Evolutionary conservation across 2,113 vertebrate genomes (phyloP), one percentile per base, ranked within the genome.

Genomic region (Barbus barbus): DNA sequence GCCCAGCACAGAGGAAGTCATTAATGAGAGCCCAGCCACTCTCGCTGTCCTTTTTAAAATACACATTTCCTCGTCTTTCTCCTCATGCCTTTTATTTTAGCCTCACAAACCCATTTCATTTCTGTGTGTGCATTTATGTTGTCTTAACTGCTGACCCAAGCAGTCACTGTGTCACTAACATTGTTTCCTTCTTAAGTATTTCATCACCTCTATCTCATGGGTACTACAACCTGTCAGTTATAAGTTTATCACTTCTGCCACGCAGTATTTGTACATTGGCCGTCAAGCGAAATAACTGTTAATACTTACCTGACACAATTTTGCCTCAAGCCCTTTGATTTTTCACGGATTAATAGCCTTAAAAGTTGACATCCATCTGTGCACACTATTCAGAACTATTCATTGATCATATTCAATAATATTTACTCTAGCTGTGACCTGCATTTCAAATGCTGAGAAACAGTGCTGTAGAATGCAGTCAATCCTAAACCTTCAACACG

Each of bases 11-110:
- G 73, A 60, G 74, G 84, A 76, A 85, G 75, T 73, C 78, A 84
- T 84, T 41, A 86, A 69, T 83, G 76, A 83, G 22, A 74, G 20
- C 84, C 44, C 41, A 51, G 24, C 26, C 53, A 48, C 61, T 77
- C 38, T 87, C 14, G 80, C 31, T 80, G 18, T 83, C 82, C 71
- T 73, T 83, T 78, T 85, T 81, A 86, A 75, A 86, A 78, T 81
- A 84, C 83, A 87, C 86, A 72, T 83, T 85, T 85, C 88, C 73
- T 78, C 71, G 81, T 87, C 81, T 86, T 85, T 87, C 88, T 89
- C 79, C 81, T 22, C 67, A 75, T 88, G 89, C 86, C 89, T 90
- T 86, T 88, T 82, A 53, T 82, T 89, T 78, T 51, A 36, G 31
- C 51, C 41, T 82, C 28, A 56, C 72, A 63, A 7, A 38, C 24